These are phyloP conservation scores for Caenorhabditis sp. DNA, from an alignment of 2,888 invertebrate species.

Conservation along the genomic window DNA sequence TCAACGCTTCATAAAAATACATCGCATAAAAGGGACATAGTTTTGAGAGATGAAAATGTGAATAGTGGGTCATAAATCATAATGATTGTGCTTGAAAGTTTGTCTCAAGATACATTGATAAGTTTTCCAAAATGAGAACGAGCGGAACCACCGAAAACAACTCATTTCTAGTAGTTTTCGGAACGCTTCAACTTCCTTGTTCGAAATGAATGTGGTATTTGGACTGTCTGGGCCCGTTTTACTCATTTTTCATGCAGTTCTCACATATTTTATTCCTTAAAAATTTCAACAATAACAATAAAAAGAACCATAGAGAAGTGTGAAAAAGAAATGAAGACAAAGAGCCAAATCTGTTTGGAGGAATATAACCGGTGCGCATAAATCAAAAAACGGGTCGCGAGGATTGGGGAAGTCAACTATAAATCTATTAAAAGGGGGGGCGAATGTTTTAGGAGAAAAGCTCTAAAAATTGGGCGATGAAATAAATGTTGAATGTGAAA, in stretches of 20 bases:
- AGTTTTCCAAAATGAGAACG: not conserved
- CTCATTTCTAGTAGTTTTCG: not conserved
- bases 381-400: not conserved
- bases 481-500: slow-evolving; percentile 3
- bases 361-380: slow-evolving; percentile 2
- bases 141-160: not conserved
- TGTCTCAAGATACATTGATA: too few species aligned
- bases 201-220: too few species aligned
- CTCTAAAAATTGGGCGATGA: slow-evolving; percentile 29
- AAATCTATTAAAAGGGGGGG: not conserved
- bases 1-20: slow-evolving; percentile 20
- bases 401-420: not conserved
- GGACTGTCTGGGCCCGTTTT: too few species aligned
- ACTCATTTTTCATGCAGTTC: not conserved
- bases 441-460: slow-evolving; percentile 2
- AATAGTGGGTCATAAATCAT: slow-evolving; percentile 5
- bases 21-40: not conserved
- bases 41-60: slow-evolving; percentile 3
- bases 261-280: not conserved
- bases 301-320: not conserved
- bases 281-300: not conserved
- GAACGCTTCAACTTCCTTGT: too few species aligned
- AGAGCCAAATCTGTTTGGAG: slow-evolving; percentile 4
- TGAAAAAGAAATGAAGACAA: not conserved
- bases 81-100: not conserved